Conservation (phyloP, 2,888 invertebrate genomes). For the Branchellion lobata region DNA sequence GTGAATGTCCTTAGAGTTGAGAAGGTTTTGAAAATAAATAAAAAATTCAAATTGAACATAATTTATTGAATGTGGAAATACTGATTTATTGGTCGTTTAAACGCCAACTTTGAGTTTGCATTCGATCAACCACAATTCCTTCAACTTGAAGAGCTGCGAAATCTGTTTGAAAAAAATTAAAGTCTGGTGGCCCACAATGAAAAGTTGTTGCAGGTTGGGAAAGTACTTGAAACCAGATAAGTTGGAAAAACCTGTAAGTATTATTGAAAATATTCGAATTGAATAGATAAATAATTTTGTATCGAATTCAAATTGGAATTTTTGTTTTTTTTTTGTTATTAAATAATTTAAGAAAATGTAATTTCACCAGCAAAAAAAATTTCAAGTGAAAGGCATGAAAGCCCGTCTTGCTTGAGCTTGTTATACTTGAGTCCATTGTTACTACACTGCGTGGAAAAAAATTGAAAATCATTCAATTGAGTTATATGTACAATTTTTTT, state of each 20-base stretch:
- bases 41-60: too few species aligned
- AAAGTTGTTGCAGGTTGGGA: constrained; percentile 56
- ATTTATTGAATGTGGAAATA: too few species aligned
- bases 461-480: too few species aligned
- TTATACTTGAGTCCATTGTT: constrained; percentile 57
- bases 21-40: too few species aligned
- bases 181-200: constrained; percentile 52
- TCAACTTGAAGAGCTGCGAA: constrained; percentile 49
- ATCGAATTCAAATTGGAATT: too few species aligned
- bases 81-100: too few species aligned
- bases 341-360: too few species aligned
- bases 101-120: constrained; percentile 51
- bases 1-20: constrained; percentile 17
- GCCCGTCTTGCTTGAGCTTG: constrained; percentile 55
- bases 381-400: constrained; percentile 56
- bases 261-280: too few species aligned
- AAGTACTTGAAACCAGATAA: constrained; percentile 58
- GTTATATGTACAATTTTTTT: not conserved
- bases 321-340: too few species aligned
- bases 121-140: constrained; percentile 55
- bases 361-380: constrained; percentile 59
- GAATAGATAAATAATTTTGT: too few species aligned
- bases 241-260: constrained; percentile 54
- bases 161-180: constrained; percentile 50
- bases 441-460: constrained; percentile 41